A percentile compares a stretch with the other conserved stretches of the same genome.
Conservation (phyloP, 2,113 vertebrate genomes). For the Elachura formosa region DNA sequence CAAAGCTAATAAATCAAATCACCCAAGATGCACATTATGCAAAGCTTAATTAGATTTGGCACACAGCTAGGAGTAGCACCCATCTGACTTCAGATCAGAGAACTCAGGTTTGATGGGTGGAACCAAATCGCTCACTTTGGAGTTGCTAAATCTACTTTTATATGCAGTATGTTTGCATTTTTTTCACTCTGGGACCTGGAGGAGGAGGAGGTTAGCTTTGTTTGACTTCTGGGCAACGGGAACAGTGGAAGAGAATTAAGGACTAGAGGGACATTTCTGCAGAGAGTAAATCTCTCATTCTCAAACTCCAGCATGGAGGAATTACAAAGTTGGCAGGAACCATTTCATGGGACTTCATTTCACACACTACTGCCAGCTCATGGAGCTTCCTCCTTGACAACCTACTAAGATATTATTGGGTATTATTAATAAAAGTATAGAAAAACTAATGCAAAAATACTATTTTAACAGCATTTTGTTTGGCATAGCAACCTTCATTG, state of each 20-base stretch:
- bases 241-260: constrained; percentile 31
- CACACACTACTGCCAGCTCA: not conserved
- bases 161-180: constrained; percentile 60
- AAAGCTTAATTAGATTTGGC: constrained; percentile 39
- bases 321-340: not conserved
- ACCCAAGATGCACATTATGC: constrained; percentile 34
- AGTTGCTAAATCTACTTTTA: constrained; percentile 67
- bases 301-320: not conserved
- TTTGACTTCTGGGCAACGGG: constrained; percentile 48
- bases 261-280: constrained; percentile 29
- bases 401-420: not conserved
- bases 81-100: constrained; percentile 61
- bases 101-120: constrained; percentile 51
- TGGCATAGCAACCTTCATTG: not conserved
- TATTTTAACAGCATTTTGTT: not conserved
- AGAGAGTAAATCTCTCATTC: constrained; percentile 12
- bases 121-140: constrained; percentile 49
- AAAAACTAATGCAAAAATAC: not conserved
- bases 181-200: constrained; percentile 63
- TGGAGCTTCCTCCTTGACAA: not conserved
- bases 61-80: constrained; percentile 38
- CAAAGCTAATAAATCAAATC: constrained; percentile 69
- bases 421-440: not conserved
- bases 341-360: not conserved
- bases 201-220: constrained; percentile 35